Evolutionary conservation across 1,140 invertebrate genomes (phyloP).

Genomic region (Homarus americanus): DNA sequence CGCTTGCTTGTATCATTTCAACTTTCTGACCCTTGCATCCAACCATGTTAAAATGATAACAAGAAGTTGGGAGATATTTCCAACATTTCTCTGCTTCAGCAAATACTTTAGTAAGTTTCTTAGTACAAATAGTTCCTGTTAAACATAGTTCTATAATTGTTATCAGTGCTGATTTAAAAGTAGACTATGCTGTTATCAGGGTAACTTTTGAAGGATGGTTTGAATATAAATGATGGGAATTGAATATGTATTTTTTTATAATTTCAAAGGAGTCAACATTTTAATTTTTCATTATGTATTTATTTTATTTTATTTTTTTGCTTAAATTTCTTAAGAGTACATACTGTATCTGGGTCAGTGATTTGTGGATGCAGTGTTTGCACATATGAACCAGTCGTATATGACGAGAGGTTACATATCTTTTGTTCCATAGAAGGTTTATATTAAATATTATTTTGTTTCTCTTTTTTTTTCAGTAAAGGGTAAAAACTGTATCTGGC

Average conservation of each 20-base stretch:
- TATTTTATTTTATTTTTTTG: neutral
- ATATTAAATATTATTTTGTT: slow-evolving; percentile 27
- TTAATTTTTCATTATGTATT: neutral
- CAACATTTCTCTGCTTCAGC: slow-evolving; percentile 23
- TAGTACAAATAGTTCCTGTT: slow-evolving; percentile 61
- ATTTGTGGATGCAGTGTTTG: slow-evolving; percentile 24
- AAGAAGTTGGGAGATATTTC: neutral
- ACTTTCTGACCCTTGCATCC: slow-evolving; percentile 1
- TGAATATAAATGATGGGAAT: neutral
- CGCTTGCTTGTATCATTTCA: neutral
- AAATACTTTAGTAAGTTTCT: slow-evolving; percentile 46
- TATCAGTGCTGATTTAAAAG: slow-evolving; percentile 35
- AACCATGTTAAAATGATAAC: neutral
- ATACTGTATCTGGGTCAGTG: slow-evolving; percentile 1
- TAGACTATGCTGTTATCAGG: slow-evolving; percentile 36
- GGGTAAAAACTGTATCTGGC: slow-evolving; percentile 19
- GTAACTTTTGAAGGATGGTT: slow-evolving; percentile 35
- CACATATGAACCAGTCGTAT: slow-evolving; percentile 32
- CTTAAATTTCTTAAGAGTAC: neutral
- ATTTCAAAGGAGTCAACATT: neutral
- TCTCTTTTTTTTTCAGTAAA: slow-evolving; percentile 33
- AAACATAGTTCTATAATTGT: slow-evolving; percentile 55
- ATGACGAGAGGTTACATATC: slow-evolving; percentile 33
- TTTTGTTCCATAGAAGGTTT: slow-evolving; percentile 38
- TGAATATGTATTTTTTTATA: slow-evolving; percentile 8